Evolutionary conservation across 2,888 invertebrate species (phyloP), one percentile per base, ranked within the genome.

Genomic region (Leptopterna dolabrata): DNA sequence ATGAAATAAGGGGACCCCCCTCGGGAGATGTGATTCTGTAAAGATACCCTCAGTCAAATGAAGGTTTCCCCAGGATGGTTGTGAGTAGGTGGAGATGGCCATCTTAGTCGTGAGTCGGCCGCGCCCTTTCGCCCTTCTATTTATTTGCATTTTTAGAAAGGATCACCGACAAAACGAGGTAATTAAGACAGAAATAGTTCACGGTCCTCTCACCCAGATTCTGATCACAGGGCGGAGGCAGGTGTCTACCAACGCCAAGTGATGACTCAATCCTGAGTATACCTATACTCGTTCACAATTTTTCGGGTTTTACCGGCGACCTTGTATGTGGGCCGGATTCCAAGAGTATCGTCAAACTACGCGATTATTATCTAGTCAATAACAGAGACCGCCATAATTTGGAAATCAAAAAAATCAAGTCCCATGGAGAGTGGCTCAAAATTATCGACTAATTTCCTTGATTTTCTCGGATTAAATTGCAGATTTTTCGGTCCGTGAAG

Each of bases 101-200:
- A 45, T 78, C 78, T 63, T 41, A 83, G 70, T 83, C 83, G 83
- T 83, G 83, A 83, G 83, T n/a, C 63, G 16, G 83, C 70, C 63
- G 83, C 63, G 29, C 81, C 63, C 83, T 70, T 41, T 27, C 36
- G 70, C 45, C 19, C 81, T 51, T 63, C 63, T 63, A 11, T 24
- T 81, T 83, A 83, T 83, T 83, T 83, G 83, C 83, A 83, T 83
- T 70, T 70, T 83, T 83, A 70, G 83, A 83, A 83, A 83, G 83
- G 83, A 70, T 45, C 43, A 27, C 45, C 1, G 43, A 45, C 78
- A 63, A 76, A 43, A 78, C 43, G 27, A 78, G 78, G 78, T 78
- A 78, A 78, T 78, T 78, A 78, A 36, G 76, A 76, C 41, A n/a
- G 43, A 80, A 47, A 81, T 30, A 81, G 81, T 51, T 81, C 81